Evolutionary conservation across 2,888 invertebrate species (phyloP).

Genomic region (Caenorhabditis becei): DNA sequence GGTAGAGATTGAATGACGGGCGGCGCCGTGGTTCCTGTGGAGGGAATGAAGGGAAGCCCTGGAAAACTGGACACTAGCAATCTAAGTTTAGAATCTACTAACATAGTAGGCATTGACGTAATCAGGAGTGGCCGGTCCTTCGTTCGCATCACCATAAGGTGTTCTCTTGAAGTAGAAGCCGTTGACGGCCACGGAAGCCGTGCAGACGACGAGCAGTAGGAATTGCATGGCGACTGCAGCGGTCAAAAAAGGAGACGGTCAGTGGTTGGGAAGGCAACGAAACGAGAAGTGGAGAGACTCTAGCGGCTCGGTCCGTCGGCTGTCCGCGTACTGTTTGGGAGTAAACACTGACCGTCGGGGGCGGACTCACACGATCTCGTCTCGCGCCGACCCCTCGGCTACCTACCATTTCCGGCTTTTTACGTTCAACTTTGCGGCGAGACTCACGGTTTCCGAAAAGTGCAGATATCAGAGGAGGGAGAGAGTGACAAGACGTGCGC

Average conservation of each 20-base stretch:
- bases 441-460: slow-evolving; percentile 26
- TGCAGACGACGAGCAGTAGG: slow-evolving; percentile 16
- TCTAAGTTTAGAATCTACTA: neutral
- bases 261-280: neutral
- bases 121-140: slow-evolving; percentile 29
- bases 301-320: slow-evolving; percentile 7
- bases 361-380: slow-evolving; percentile 51
- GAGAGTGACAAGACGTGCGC: slow-evolving; percentile 15
- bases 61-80: neutral
- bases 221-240: slow-evolving; percentile 14
- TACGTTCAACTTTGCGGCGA: slow-evolving; percentile 32
- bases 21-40: slow-evolving; percentile 41
- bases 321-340: slow-evolving; percentile 43
- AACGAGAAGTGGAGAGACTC: neutral
- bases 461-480: slow-evolving; percentile 36
- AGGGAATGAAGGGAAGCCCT: slow-evolving; percentile 51
- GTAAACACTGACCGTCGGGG: slow-evolving; percentile 35
- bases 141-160: slow-evolving; percentile 52
- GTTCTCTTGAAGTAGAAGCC: slow-evolving; percentile 51
- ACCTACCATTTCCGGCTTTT: slow-evolving; percentile 55
- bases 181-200: slow-evolving; percentile 15
- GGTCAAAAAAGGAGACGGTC: neutral
- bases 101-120: slow-evolving; percentile 52
- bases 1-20: slow-evolving; percentile 50
- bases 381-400: slow-evolving; percentile 6